phyloP scores from a whole-genome alignment of 64 coral and sea anemone genomes.

The Actinia tenebrosa region DNA sequence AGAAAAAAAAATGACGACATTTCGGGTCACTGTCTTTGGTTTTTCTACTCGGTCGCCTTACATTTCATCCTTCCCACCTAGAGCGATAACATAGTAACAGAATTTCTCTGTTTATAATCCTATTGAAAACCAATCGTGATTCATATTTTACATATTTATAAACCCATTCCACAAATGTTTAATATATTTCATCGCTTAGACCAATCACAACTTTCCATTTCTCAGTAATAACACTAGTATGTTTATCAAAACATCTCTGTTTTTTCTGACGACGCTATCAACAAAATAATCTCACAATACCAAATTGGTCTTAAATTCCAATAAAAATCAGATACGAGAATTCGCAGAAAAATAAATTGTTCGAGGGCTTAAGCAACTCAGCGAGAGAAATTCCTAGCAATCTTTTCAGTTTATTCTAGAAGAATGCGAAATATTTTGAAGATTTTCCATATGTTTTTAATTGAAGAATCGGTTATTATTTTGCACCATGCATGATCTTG shows the following conservation, averaged over 20 bases:
- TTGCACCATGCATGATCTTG: not conserved
- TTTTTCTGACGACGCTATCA: not conserved
- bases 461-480: not conserved
- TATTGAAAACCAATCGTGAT: not conserved
- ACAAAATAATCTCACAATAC: conserved; percentile 2
- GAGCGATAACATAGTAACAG: not conserved
- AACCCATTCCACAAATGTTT: conserved; percentile 6
- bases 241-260: conserved; percentile 10
- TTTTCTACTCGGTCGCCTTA: not conserved
- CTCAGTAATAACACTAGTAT: not conserved
- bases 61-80: not conserved
- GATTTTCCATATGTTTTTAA: not conserved
- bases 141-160: conserved; percentile 5
- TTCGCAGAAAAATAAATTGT: not conserved
- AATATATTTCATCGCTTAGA: not conserved
- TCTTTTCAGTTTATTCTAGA: no score
- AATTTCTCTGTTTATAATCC: not conserved
- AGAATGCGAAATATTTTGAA: not conserved
- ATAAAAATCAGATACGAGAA: not conserved
- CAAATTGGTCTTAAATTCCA: not conserved
- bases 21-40: not conserved
- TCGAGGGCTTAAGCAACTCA: not conserved
- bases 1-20: not conserved
- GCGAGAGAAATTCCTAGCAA: not conserved
- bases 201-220: not conserved